These are phyloP conservation scores for Lycocerus yunnanus DNA, from an alignment of 2,888 invertebrate genomes.

Conservation along the genomic window DNA sequence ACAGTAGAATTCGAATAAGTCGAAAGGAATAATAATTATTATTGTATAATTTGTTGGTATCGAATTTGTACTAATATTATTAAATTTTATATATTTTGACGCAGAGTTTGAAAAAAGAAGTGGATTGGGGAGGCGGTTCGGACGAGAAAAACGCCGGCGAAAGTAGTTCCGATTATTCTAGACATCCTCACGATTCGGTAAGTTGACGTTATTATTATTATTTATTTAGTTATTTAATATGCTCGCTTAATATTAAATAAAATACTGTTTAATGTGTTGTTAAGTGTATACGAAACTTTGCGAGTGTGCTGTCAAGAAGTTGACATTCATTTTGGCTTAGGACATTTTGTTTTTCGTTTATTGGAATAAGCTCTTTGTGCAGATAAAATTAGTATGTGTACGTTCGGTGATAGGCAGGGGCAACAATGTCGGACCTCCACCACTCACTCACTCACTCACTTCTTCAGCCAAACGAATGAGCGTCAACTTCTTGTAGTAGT, in stretches of 20 bases:
- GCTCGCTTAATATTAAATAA: slow-evolving; percentile 9
- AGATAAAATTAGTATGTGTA: slow-evolving; percentile 28
- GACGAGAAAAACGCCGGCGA: slow-evolving; percentile 81
- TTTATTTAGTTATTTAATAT: slow-evolving; percentile 41
- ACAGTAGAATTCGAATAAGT: neutral
- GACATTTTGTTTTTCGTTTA: slow-evolving; percentile 66
- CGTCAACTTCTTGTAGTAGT: slow-evolving; percentile 80
- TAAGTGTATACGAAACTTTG: slow-evolving; percentile 15
- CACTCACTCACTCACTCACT: slow-evolving; percentile 26
- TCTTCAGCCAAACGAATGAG: slow-evolving; percentile 76
- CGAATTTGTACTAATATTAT: too few species aligned
- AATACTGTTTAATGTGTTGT: slow-evolving; percentile 10
- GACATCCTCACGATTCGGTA: slow-evolving; percentile 84
- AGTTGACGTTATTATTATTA: slow-evolving; percentile 53
- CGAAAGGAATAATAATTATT: neutral
- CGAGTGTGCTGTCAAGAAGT: slow-evolving; percentile 80
- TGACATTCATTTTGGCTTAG: slow-evolving; percentile 93
- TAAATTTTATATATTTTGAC: slow-evolving; percentile 47
- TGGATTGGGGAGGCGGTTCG: slow-evolving; percentile 79
- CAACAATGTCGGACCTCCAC: slow-evolving; percentile 43
- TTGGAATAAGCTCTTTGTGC: slow-evolving; percentile 43
- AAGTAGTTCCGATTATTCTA: slow-evolving; percentile 72
- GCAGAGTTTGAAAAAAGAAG: slow-evolving; percentile 88
- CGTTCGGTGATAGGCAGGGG: slow-evolving; percentile 26
- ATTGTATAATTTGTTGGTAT: neutral